Evolutionary conservation across 1,140 invertebrate species (phyloP), one percentile per base, ranked within the genome.

Genomic region (Neodiprion pinetum): DNA sequence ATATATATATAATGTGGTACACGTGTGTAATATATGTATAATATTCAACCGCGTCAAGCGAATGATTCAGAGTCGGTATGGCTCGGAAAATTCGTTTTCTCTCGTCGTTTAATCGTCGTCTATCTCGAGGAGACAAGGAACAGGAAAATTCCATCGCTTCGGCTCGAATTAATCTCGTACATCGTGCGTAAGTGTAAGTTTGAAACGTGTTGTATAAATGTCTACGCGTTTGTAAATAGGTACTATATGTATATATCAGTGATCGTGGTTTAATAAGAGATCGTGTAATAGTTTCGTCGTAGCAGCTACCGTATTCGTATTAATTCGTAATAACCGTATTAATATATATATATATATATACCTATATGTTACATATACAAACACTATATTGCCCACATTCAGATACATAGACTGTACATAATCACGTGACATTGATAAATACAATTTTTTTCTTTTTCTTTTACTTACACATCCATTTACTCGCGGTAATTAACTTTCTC

Each of bases 381-480:
- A 72, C 28, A 47, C 67, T 76, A 74, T 74, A 67, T 68, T 66
- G 71, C 72, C 21, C 65, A 61, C 5, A 61, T 12, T 74, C 67
- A 53, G 28, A 14, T 66, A 67, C 48, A 74, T 75, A 75, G 28
- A 67, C 47, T 72, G 69, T 40, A 69, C 73, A 74, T 74, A 77
- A 79, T 79, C 78, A 79, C 78, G 76, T 79, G 72, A 77, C 76
- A 77, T 78, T 73, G 75, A 78, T 77, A 79, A 79, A 79, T 79
- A 79, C 77, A 79, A 69, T 73, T 61, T 61, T 61, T 7, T 61
- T 61, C 9, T 61, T 61, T 40, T 40, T 2, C 28, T 40, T 40
- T 40, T 40, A 3, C 28, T 40, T 40, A 40, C 28, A 40, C 28
- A 40, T 40, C 28, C 28, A 14, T 61, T 61, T 14, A 61, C n/a